Evolutionary conservation across 1,140 invertebrate species (phyloP).

Genomic region (Drosophila parvula): DNA sequence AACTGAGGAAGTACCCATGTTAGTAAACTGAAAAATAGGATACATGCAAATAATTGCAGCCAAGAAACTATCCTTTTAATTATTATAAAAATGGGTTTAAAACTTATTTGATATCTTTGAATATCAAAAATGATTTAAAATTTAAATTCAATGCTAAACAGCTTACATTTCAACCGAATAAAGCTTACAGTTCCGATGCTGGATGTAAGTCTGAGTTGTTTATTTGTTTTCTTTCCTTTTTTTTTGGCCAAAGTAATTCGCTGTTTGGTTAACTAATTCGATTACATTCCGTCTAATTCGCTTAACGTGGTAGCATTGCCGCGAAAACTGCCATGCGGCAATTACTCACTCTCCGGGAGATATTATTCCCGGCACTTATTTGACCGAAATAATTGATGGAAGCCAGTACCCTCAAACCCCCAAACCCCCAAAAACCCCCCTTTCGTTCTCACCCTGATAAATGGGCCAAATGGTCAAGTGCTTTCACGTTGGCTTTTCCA

Average conservation of each 20-base stretch:
- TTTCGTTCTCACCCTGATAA: slow-evolving; percentile 7
- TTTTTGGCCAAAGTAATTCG: slow-evolving; percentile 4
- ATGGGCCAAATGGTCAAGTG: slow-evolving; percentile 45
- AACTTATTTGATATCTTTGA: not conserved
- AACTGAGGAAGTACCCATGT: too few species aligned
- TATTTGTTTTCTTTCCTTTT: too few species aligned
- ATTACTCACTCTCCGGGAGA: slow-evolving; percentile 20
- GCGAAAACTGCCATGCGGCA: slow-evolving; percentile 8
- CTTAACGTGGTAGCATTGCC: slow-evolving; percentile 19
- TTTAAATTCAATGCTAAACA: not conserved
- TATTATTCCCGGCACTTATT: slow-evolving; percentile 31
- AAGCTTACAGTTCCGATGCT: not conserved
- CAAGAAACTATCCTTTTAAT: too few species aligned
- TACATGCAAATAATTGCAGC: too few species aligned
- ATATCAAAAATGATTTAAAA: too few species aligned
- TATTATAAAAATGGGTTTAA: too few species aligned
- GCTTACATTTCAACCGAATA: not conserved
- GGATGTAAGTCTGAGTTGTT: too few species aligned
- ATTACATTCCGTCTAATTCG: slow-evolving; percentile 17
- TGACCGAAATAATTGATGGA: slow-evolving; percentile 42
- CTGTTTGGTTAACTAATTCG: slow-evolving; percentile 6
- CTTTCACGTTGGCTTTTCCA: slow-evolving; percentile 18
- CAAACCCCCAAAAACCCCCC: not conserved
- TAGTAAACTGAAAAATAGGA: too few species aligned
- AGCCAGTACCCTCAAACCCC: not conserved